Evolutionary conservation across 1,140 invertebrate genomes (phyloP), one percentile per base, ranked within the genome.

Genomic region (Antheraea mylitta): DNA sequence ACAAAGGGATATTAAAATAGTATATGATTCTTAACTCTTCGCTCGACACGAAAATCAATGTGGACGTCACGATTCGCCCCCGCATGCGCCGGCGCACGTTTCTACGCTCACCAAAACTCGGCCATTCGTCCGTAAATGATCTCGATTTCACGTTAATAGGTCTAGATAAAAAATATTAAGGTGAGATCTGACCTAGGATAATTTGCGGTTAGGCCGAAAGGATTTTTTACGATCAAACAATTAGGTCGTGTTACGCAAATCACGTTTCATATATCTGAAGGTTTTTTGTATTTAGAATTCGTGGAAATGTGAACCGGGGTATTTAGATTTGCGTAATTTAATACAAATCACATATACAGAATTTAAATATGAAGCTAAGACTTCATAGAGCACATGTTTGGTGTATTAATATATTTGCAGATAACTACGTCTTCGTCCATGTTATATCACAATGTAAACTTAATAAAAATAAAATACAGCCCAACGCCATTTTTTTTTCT

Each of bases 61-160:
- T 18, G 66, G 58, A 62, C 69, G 65, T 74, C 73, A 74, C 73
- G 73, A 71, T 59, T 53, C 48, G 38, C 63, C 18, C 10, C 69
- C 69, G 65, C 73, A 67, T 74, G 73, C 67, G 64, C 65, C 64
- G 36, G 53, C 61, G 64, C 73, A 69, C 67, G 73, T 67, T 74
- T 68, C 65, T 66, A 68, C 36, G 45, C 66, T 37, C n/a, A 63
- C 10, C 37, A 68, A 53, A 71, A 59, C 64, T 72, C 59, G 71
- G 71, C 64, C 64, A 64, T 64, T 72, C 22, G 22, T 64, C 18
- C 64, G 18, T 30, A 64, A 69, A 45, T 67, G 64, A 69, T 72
- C 67, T 69, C 64, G 64, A 69, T 66, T 68, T 53, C 45, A 53
- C 45, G 45, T 53, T 53, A 53, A 53, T 53, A 53, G 45, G 45